Conservation (phyloP, 1,140 invertebrate genomes). For the Aleiodes sp. region DNA sequence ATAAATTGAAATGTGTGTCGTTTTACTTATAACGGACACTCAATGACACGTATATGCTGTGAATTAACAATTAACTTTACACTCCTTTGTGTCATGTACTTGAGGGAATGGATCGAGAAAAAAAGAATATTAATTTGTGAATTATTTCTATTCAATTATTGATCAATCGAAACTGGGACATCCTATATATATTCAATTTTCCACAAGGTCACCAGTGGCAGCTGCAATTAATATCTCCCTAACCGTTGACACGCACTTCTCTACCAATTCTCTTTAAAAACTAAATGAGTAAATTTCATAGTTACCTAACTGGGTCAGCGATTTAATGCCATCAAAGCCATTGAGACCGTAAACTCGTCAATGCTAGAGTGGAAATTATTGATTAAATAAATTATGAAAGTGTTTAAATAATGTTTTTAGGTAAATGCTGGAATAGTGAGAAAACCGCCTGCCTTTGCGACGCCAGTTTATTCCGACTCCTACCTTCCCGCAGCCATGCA, state of each 20-base stretch:
- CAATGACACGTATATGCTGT: too few relatives aligned
- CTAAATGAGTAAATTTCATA: not conserved
- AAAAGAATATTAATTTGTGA: not conserved
- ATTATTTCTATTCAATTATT: not conserved
- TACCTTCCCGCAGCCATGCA: slow-evolving; percentile 59
- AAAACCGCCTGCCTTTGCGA: slow-evolving; percentile 52
- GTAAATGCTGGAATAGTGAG: slow-evolving; percentile 40
- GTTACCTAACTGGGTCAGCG: not conserved
- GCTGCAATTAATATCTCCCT: not conserved
- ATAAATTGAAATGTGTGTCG: too few relatives aligned
- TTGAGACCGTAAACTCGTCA: not conserved
- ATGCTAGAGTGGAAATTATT: not conserved
- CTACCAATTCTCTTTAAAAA: not conserved
- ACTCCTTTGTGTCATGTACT: too few relatives aligned
- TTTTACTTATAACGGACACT: too few relatives aligned
- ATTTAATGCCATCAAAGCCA: not conserved
- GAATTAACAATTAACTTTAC: too few relatives aligned
- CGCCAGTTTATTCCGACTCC: slow-evolving; percentile 52
- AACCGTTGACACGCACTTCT: not conserved
- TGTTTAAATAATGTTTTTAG: slow-evolving; percentile 36
- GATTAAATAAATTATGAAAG: not conserved
- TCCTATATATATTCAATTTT: not conserved
- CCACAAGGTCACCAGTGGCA: slow-evolving; percentile 1
- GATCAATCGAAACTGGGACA: not conserved
- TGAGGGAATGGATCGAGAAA: too few relatives aligned